Evolutionary conservation across 2,113 vertebrate genomes (phyloP).

Genomic region (Tauraco erythrolophus): DNA sequence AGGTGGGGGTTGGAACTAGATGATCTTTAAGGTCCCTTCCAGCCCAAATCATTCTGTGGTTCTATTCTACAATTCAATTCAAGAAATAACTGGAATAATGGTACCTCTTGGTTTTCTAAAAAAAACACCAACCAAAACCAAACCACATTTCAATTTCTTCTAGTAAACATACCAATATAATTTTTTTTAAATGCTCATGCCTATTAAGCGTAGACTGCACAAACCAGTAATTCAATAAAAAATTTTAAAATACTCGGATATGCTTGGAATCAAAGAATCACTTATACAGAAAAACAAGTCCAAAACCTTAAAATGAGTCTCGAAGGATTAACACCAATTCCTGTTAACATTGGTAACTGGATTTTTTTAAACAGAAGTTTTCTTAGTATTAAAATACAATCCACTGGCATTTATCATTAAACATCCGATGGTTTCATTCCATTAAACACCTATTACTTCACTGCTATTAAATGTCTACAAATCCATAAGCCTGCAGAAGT

Average conservation of each 20-base stretch:
- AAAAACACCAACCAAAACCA: too few relatives aligned
- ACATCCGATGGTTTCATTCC: neutral
- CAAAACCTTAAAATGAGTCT: neutral
- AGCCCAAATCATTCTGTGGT: too few relatives aligned
- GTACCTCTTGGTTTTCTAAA: neutral
- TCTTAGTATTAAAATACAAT: neutral
- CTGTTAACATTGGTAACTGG: neutral
- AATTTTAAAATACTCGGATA: neutral
- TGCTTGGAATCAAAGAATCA: neutral
- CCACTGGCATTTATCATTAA: neutral
- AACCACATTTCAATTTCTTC: too few relatives aligned
- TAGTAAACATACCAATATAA: neutral
- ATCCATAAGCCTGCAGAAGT: neutral
- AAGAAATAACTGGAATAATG: neutral
- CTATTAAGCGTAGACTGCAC: neutral
- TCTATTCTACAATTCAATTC: too few relatives aligned
- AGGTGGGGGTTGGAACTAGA: neutral
- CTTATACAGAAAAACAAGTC: neutral
- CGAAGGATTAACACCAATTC: neutral
- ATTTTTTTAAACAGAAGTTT: neutral
- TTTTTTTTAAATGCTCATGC: neutral
- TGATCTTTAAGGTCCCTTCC: neutral
- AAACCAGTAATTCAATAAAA: neutral
- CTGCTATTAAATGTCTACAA: neutral
- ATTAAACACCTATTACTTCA: neutral